A percentile compares a stretch with the other conserved stretches of the same genome.
These are phyloP conservation scores for Agrilus planipennis DNA, from an alignment of 1,140 invertebrate species.

Conservation along the genomic window DNA sequence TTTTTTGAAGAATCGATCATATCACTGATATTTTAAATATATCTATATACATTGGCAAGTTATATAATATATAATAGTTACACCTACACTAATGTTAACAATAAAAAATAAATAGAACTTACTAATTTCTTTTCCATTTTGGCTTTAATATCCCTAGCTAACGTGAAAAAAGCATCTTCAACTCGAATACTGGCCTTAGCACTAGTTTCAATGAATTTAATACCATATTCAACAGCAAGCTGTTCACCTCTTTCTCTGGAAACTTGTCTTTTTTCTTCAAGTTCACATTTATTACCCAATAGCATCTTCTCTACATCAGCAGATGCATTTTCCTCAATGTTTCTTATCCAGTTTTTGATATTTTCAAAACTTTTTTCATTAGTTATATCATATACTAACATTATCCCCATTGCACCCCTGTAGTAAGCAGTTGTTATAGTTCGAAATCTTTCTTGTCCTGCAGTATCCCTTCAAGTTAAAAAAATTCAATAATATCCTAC, in stretches of 20 bases:
- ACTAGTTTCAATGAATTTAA: conserved; percentile 89
- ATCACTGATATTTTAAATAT: no score
- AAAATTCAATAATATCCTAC: neutral
- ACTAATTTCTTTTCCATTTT: conserved; percentile 95
- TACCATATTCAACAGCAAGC: conserved; percentile 80
- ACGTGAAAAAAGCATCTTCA: conserved; percentile 82
- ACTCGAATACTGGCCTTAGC: conserved; percentile 86
- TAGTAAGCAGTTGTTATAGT: conserved; percentile 98
- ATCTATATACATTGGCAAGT: no score
- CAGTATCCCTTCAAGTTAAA: conserved; percentile 68
- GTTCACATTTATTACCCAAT: conserved; percentile 89
- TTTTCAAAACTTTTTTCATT: conserved; percentile 98
- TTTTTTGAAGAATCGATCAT: no score
- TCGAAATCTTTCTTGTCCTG: conserved; percentile 91
- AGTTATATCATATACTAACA: conserved; percentile 97
- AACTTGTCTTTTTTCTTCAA: conserved; percentile 81
- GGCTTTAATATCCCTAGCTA: conserved; percentile 87
- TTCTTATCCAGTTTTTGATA: conserved; percentile 97
- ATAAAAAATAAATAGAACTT: conserved; percentile 28
- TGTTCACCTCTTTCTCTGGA: conserved; percentile 58
- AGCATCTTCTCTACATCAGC: conserved; percentile 94
- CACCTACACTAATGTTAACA: no score
- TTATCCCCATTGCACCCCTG: conserved; percentile 97
- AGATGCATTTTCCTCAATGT: conserved; percentile 94
- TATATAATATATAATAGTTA: no score